Evolutionary conservation across 1,140 invertebrate genomes (phyloP), one percentile per base, ranked within the genome.

Genomic region (Hyposmocoma kahamanoa): DNA sequence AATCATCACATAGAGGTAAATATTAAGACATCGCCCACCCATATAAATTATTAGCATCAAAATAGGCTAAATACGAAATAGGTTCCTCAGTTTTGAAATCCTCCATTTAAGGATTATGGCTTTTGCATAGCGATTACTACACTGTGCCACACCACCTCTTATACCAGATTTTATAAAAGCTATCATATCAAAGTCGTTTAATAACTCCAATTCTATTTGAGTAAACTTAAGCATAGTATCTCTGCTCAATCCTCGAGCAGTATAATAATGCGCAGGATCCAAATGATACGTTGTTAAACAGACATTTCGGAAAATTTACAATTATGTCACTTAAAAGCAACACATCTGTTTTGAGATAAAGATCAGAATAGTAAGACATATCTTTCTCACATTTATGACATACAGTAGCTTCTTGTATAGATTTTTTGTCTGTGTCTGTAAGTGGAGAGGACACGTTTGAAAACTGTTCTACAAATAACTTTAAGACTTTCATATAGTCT

Each of bases 11-110:
- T n/a, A 54, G 59, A 15, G 87, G 87, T 30, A 89, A 61, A 50
- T 51, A 59, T 53, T 83, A 59, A 15, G 61, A 76, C 85, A 89
- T 87, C 9, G 78, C 75, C 46, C 57, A 77, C 9, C 88, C 88
- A 78, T 91, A 90, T 38, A 89, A 60, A 71, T 89, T 89, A 59
- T 88, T 89, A 8, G 69, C 75, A 83, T 89, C 88, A 13, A 81
- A 72, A 68, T 89, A 88, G 18, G 71, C 58, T 15, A 89, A 41
- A 67, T 69, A 87, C 10, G 63, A 71, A 26, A 38, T 45, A 17
- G 46, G 39, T 55, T 81, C 47, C 28, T 49, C 59, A 9, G 50
- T 5, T 78, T 89, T 59, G 70, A 73, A 88, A 58, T 80, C 48
- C 13, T 42, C 11, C 56, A 88, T 67, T 62, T 78, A 87, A 30